Conservation (phyloP, 2,113 vertebrate genomes). For the Microcebus tavaratra region DNA sequence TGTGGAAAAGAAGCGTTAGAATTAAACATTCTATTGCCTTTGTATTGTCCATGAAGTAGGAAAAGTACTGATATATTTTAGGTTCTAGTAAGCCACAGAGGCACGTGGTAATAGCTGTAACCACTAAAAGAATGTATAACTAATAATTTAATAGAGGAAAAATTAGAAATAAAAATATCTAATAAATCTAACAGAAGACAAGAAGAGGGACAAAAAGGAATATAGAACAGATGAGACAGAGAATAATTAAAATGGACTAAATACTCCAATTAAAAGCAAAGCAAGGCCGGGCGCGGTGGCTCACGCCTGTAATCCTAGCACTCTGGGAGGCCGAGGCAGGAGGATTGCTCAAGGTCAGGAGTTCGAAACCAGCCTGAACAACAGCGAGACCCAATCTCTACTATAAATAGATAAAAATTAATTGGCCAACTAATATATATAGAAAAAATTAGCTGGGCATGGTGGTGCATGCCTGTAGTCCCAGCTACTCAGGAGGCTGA, state of each 20-base stretch:
- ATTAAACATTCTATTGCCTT: neutral
- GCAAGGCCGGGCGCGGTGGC: neutral
- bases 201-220: neutral
- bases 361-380: no score
- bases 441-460: no score
- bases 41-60: neutral
- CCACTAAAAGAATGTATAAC: neutral
- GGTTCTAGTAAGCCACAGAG: neutral
- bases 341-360: no score
- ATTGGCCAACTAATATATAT: no score
- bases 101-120: no score
- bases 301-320: no score
- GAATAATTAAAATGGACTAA: neutral
- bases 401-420: no score
- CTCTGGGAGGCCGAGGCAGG: no score
- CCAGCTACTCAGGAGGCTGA: no score
- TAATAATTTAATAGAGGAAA: neutral
- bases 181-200: neutral
- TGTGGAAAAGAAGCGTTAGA: neutral
- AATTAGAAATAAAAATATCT: neutral
- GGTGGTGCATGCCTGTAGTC: no score
- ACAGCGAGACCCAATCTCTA: no score
- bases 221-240: neutral
- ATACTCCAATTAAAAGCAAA: neutral
- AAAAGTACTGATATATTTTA: neutral